Percentiles rank a stretch among this genome's conserved stretches.
These are phyloP conservation scores for Drosophila yooni DNA, from an alignment of 2,888 invertebrate species.

Conservation along the genomic window DNA sequence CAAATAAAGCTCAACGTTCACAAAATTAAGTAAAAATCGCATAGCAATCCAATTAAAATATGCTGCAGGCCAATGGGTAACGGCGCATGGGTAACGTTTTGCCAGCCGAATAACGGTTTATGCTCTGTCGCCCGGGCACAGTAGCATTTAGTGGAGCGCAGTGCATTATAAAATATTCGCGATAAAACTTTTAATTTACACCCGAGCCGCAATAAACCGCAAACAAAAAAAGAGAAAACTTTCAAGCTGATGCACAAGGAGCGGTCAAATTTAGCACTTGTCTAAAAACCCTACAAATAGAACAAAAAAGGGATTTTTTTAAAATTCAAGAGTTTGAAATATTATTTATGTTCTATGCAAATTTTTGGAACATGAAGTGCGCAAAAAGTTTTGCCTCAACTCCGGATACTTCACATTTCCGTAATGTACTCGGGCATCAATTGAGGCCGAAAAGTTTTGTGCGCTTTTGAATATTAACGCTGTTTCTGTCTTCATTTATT, in stretches of 20 bases:
- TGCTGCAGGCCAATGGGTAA: constrained; percentile 46
- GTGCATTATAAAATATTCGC: constrained; percentile 64
- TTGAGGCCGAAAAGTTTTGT: constrained; percentile 48
- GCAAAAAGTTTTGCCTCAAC: constrained; percentile 47
- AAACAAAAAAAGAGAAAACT: background rate
- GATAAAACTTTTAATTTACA: constrained; percentile 56
- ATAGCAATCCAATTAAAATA: constrained; percentile 73
- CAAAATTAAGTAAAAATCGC: constrained; percentile 7
- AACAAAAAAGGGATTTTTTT: constrained; percentile 17
- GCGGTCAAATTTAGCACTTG: constrained; percentile 29
- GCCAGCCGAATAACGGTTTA: constrained; percentile 55
- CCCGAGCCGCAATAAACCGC: constrained; percentile 16
- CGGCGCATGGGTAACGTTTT: constrained; percentile 69
- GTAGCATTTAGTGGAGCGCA: constrained; percentile 47
- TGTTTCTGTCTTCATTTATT: constrained; percentile 18
- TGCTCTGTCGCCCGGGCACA: constrained; percentile 15
- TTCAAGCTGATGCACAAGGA: constrained; percentile 7
- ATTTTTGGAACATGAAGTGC: constrained; percentile 40
- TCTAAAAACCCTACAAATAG: constrained; percentile 6
- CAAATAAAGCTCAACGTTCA: background rate
- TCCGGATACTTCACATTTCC: constrained; percentile 61
- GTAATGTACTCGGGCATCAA: constrained; percentile 39
- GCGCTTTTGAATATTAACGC: constrained; percentile 56
- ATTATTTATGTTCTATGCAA: constrained; percentile 48
- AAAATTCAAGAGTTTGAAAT: constrained; percentile 36